Evolutionary conservation across 2,888 invertebrate species (phyloP).

Genomic region (Idaea dimidiata): DNA sequence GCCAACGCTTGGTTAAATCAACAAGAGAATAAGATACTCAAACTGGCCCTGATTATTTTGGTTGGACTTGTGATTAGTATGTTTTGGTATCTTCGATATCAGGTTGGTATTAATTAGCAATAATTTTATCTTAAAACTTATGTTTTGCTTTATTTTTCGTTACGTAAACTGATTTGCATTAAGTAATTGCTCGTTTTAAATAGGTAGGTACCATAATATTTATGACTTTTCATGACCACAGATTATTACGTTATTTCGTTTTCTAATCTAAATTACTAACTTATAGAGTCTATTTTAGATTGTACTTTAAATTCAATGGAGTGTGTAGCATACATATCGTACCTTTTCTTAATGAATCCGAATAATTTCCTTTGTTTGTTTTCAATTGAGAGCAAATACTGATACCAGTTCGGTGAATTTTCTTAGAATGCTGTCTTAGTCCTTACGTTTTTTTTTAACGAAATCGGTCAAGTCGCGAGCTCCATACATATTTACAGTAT

Average conservation of each 20-base stretch:
- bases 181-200: conserved; percentile 9
- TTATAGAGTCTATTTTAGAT: conserved; percentile 11
- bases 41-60: conserved; percentile 84
- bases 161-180: conserved; percentile 9
- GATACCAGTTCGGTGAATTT: neutral
- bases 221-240: conserved; percentile 9
- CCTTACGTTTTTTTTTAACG: no score
- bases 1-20: conserved; percentile 84
- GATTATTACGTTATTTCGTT: conserved; percentile 4
- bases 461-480: no score
- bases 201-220: neutral
- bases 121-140: neutral
- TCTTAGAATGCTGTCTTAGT: neutral
- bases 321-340: conserved; percentile 11
- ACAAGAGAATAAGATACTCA: conserved; percentile 88
- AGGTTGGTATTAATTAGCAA: conserved; percentile 51
- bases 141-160: neutral
- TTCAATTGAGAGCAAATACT: neutral
- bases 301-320: conserved; percentile 2
- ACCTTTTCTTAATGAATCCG: conserved; percentile 17
- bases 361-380: conserved; percentile 34
- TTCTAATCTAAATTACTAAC: neutral
- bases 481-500: no score
- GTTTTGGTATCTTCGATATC: conserved; percentile 88
- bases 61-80: conserved; percentile 85